Evolutionary conservation across 2,797 vertebrate genomes (phyloP), one percentile per base, ranked within the genome.

Genomic region (Eulemur coronatus): DNA sequence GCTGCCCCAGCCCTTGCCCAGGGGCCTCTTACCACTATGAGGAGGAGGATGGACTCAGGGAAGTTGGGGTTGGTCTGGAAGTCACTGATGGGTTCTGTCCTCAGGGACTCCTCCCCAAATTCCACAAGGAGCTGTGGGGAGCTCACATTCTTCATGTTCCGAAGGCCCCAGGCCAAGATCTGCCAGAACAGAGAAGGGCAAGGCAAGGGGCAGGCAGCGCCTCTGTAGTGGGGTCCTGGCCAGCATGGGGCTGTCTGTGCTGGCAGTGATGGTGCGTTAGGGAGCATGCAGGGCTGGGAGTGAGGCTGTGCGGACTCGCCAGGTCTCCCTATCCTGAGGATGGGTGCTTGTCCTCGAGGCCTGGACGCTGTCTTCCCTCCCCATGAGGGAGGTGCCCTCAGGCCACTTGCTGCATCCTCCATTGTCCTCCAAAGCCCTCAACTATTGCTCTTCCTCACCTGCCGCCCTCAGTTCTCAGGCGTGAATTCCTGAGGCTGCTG

Each of bases 101-200:
- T 92, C 87, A 98, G 85, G 18, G 91, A 70, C 59, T 50, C 89
- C 1, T 97, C 98, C 65, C 98, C 98, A 2, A 98, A 99, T n/a
- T 98, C 98, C 84, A 99, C 90, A 91, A 98, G 91, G 33, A 98
- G 96, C 85, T 73, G 94, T 0, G 97, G 97, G 14, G 79, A 46
- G 0, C 10, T 22, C 0, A 92, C 95, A 4, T 43, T 91, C 48
- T 94, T 97, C 95, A 98, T 93, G 75, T 98, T 98, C 30, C 98
- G 98, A 72, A 99, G 98, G 52, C 99, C 98, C 99, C 98, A 98
- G 5, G 97, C 98, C 95, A 98, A 97, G 38, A 99, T 94, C 98
- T 99, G 90, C 65, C 7, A 2, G 72, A 43, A 86, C 1, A 12
- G 50, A 43, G 55, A 46, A 26, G 2, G 33, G 43, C 2, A 7